A percentile compares a stretch with the other conserved stretches of the same genome.
Conservation (phyloP, 92 coral and sea anemone species). For the Zoanthus sansibaricus region DNA sequence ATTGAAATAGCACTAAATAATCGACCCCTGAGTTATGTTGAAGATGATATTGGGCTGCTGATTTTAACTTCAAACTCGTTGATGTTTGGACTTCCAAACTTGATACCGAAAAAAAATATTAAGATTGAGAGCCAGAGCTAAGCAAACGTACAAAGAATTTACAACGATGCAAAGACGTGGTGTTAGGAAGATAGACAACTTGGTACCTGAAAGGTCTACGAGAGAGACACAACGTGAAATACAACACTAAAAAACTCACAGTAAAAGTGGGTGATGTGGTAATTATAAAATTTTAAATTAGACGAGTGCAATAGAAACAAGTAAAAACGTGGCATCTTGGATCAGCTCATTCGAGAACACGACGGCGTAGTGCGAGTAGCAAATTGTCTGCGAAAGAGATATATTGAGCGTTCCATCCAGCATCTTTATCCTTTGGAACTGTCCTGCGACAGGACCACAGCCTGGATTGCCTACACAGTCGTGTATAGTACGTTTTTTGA, state of each 20-base stretch:
- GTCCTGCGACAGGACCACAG: slow-evolving; percentile 6
- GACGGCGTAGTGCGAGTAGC: slow-evolving; percentile 57
- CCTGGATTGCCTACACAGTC: too few species aligned
- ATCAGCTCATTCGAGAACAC: slow-evolving; percentile 46
- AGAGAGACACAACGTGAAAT: slow-evolving; percentile 42
- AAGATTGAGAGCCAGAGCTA: slow-evolving; percentile 27
- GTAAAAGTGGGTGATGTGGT: slow-evolving; percentile 36
- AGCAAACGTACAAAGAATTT: slow-evolving; percentile 5
- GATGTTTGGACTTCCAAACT: too few species aligned
- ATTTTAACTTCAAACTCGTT: slow-evolving; percentile 27
- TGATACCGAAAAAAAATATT: not conserved
- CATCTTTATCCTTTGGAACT: slow-evolving; percentile 18
- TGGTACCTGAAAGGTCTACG: slow-evolving; percentile 39
- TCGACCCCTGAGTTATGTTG: slow-evolving; percentile 42
- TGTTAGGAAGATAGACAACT: slow-evolving; percentile 27
- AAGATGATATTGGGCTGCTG: slow-evolving; percentile 28
- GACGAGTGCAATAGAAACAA: slow-evolving; percentile 45
- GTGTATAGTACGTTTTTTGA: too few species aligned
- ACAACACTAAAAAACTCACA: not conserved
- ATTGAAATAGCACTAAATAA: slow-evolving; percentile 48
- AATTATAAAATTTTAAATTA: not conserved
- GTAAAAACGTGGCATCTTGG: slow-evolving; percentile 52
- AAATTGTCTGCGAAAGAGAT: slow-evolving; percentile 34
- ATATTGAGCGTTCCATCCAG: slow-evolving; percentile 33
- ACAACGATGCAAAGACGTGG: slow-evolving; percentile 28